A percentile compares a stretch with the other conserved stretches of the same genome.
phyloP scores from a whole-genome alignment of 2,113 vertebrate genomes.

The Phylloscopus whistleri region DNA sequence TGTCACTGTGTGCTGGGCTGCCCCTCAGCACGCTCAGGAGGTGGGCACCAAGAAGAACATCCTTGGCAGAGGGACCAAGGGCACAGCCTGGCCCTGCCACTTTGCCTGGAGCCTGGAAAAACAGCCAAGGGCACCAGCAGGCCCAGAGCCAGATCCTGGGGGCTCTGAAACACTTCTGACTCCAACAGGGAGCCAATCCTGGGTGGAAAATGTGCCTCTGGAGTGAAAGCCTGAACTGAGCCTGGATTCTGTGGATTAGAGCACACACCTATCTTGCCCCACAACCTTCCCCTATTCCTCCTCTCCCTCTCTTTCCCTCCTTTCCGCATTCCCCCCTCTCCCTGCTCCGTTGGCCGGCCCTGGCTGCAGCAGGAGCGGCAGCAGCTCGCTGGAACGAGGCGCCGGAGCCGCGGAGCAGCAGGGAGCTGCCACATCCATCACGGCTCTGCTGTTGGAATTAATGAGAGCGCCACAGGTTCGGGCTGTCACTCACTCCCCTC shows the following conservation, averaged over 20 bases:
- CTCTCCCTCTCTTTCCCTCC: background rate
- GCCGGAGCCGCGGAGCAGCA: slow-evolving; percentile 53
- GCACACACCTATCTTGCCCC: background rate
- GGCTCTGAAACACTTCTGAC: background rate
- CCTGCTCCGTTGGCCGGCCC: background rate
- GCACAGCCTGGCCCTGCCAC: too few species aligned
- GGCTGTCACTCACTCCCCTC: slow-evolving; percentile 71
- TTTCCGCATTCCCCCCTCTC: background rate
- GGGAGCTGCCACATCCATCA: slow-evolving; percentile 74
- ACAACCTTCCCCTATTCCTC: background rate
- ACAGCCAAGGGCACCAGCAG: background rate
- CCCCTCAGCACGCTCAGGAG: rapidly evolving
- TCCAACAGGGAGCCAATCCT: background rate
- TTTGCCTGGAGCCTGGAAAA: background rate
- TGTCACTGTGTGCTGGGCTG: background rate
- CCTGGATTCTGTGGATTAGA: background rate
- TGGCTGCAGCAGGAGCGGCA: slow-evolving; percentile 15
- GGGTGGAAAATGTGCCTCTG: background rate
- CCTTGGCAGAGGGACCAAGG: background rate
- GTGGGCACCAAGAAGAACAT: background rate
- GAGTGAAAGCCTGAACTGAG: background rate
- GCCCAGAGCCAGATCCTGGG: background rate
- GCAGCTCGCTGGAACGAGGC: slow-evolving; percentile 41
- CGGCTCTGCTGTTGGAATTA: slow-evolving; percentile 71
- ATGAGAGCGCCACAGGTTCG: slow-evolving; percentile 69